Percentiles rank a stretch among this genome's conserved stretches.
Conservation (phyloP, 2,113 vertebrate genomes). For the Stomatorhinus ivindoensis region DNA sequence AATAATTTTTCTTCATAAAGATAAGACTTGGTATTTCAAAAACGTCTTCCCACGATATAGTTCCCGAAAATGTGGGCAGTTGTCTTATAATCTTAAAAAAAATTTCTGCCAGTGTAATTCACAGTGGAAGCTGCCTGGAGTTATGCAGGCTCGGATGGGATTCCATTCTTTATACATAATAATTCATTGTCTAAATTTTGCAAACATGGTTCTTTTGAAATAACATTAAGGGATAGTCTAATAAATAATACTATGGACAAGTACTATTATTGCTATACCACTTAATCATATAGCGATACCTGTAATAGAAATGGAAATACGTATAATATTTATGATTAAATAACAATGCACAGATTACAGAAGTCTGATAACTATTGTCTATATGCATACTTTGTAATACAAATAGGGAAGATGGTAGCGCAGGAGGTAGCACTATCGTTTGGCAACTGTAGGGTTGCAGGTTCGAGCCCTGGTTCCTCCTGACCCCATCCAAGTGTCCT, state of each 20-base stretch:
- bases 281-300: neutral
- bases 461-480: too few species aligned
- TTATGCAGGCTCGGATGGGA: neutral
- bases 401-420: too few species aligned
- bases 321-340: neutral
- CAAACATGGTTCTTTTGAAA: neutral
- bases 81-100: neutral
- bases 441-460: too few species aligned
- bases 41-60: neutral
- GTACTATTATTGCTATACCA: neutral
- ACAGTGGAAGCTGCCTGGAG: neutral
- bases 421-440: too few species aligned
- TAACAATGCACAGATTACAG: neutral
- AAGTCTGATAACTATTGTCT: neutral
- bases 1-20: neutral
- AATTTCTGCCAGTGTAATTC: neutral
- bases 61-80: neutral
- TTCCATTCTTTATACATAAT: neutral
- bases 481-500: too few species aligned
- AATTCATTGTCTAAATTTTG: neutral
- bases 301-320: neutral
- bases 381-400: neutral
- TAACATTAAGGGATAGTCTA: neutral
- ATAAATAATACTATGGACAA: neutral
- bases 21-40: neutral